Evolutionary conservation across 2,888 invertebrate species (phyloP).

Genomic region (Orthosia cruda): DNA sequence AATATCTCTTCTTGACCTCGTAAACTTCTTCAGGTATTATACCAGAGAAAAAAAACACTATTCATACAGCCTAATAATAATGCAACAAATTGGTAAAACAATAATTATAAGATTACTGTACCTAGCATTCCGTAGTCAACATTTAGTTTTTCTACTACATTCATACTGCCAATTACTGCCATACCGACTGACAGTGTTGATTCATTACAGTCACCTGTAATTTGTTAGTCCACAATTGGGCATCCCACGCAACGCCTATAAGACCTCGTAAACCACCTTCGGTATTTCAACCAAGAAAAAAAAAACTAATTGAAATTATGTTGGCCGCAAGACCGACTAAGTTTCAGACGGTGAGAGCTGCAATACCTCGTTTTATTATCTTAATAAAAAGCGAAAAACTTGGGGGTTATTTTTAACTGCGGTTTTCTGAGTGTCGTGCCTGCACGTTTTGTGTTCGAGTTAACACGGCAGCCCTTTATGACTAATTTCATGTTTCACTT

Average conservation of each 20-base stretch:
- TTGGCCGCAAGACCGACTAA: constrained; percentile 69
- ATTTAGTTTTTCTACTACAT: not conserved
- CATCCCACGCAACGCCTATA: constrained; percentile 15
- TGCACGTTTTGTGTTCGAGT: constrained; percentile 59
- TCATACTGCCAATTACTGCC: not conserved
- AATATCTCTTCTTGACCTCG: too few relatives aligned
- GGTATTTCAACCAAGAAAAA: constrained; percentile 60
- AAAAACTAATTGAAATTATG: constrained; percentile 77
- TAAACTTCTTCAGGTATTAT: too few relatives aligned
- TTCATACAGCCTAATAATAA: too few relatives aligned
- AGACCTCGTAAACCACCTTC: constrained; percentile 56
- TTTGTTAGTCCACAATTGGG: constrained; percentile 9
- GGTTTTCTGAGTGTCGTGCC: constrained; percentile 76
- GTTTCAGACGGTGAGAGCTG: constrained; percentile 72
- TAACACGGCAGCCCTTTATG: constrained; percentile 46
- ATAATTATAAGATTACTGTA: too few relatives aligned
- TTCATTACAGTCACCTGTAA: constrained; percentile 17
- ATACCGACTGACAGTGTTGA: constrained; percentile 13
- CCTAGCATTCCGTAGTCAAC: not conserved
- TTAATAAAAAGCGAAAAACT: constrained; percentile 76
- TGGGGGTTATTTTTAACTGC: constrained; percentile 75
- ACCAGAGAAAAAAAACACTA: too few relatives aligned
- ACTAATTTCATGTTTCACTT: constrained; percentile 35
- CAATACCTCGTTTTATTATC: constrained; percentile 79
- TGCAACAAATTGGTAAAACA: too few relatives aligned